Conservation (phyloP, 1,140 invertebrate species). For the Dinothrombium tinctorium region DNA sequence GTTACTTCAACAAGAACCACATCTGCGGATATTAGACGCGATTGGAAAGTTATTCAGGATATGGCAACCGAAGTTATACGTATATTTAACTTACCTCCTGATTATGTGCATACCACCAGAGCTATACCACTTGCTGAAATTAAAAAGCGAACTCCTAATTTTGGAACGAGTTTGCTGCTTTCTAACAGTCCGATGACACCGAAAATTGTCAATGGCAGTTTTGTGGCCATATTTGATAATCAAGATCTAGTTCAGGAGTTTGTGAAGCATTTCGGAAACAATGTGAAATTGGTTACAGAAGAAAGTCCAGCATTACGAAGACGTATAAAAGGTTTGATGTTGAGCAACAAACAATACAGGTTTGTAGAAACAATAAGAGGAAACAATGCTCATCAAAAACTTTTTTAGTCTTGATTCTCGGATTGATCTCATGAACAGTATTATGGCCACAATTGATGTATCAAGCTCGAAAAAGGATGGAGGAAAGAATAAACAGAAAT, state of each 20-base stretch:
- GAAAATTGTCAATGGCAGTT: conserved; percentile 87
- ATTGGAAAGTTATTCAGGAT: conserved; percentile 65
- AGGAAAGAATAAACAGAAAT: no score
- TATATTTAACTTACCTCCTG: conserved; percentile 10
- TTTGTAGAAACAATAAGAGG: not conserved
- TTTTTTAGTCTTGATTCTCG: conserved; percentile 49
- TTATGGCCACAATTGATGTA: conserved; percentile 8
- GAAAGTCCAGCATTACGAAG: conserved; percentile 39
- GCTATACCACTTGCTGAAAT: conserved; percentile 32
- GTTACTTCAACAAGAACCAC: conserved; percentile 77
- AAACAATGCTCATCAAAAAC: no score
- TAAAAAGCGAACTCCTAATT: conserved; percentile 42
- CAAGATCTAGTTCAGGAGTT: conserved; percentile 54
- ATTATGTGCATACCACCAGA: not conserved
- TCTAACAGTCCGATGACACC: conserved; percentile 82
- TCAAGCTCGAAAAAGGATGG: no score
- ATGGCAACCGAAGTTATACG: conserved; percentile 41
- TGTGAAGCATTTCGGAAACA: conserved; percentile 36
- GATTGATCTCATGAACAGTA: conserved; percentile 57
- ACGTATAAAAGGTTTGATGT: conserved; percentile 56
- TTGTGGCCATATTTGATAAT: conserved; percentile 78
- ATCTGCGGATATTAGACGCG: conserved; percentile 52
- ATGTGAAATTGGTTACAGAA: conserved; percentile 31
- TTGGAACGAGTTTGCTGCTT: conserved; percentile 74
- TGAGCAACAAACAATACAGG: conserved; percentile 57